Base-by-base conservation (phyloP, 1,140 invertebrate genomes). In the Heliconius congener region DNA sequence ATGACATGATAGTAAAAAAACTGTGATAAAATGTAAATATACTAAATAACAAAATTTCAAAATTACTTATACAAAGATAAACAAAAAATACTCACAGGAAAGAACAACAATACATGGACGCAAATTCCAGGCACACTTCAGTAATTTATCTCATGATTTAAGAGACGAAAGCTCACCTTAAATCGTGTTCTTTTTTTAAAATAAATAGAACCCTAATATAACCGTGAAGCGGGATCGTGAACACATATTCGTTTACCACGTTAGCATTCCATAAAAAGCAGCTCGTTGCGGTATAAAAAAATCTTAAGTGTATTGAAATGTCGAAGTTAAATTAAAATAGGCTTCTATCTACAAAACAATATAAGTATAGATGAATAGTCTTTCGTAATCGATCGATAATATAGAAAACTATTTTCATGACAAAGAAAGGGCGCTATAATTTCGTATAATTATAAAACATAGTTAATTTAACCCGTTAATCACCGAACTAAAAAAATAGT, bases 361-460 rank as follows among this genome's bases (percentile, higher is more conserved):
- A 84, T 82, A 82, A 72, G 46, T 81, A 81, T 80, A 78, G 46
- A 72, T 84, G 87, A 89, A 87, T 83, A 84, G 86, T 92, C 83
- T 93, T 91, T 92, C 92, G 89, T 94, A 94, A 93, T 88, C 93
- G 93, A 94, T 94, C 93, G 90, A 94, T 94, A 94, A 87, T 87
- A 81, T 88, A 88, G 82, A 83, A 90, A 94, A 92, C 87, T 92
- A 91, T 89, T 88, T 82, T 83, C 85, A 88, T 90, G 89, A 94
- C 93, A 94, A 94, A 94, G 92, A 90, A 90, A 91, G 84, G 85
- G 70, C 80, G 79, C 74, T 76, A 66, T 71, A 75, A 66, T 73
- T 81, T 75, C 74, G n/a, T 75, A 70, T 50, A 52, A 72, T 71
- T 76, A 50, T 82, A 34, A 71, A 79, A 83, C 74, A 78, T 81